Percentiles rank a stretch among this genome's conserved stretches.
phyloP scores from a whole-genome alignment of 2,888 invertebrate genomes.

The Bugula neritina region DNA sequence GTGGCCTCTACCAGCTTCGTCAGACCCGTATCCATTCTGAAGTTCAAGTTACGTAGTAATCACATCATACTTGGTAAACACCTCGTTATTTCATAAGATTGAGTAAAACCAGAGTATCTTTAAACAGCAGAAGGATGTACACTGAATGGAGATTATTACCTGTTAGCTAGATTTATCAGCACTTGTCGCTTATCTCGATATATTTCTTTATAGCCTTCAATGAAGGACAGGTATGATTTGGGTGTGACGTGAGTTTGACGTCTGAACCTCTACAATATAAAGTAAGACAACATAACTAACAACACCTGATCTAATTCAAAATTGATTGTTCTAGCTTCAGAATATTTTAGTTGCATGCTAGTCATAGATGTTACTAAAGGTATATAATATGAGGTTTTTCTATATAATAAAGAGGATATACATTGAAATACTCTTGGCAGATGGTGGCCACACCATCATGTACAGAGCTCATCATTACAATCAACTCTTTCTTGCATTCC shows the following conservation, averaged over 20 bases:
- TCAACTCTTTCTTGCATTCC: constrained; percentile 39
- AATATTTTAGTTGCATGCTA: too few species aligned
- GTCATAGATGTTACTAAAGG: too few species aligned
- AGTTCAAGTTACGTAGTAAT: too few species aligned
- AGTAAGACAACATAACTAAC: not conserved
- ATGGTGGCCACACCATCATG: constrained; percentile 44
- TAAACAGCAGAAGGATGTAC: too few species aligned
- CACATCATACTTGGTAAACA: too few species aligned
- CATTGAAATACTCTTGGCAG: constrained; percentile 48
- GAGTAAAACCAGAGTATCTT: too few species aligned
- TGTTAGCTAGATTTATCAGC: constrained; percentile 65
- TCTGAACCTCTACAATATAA: constrained; percentile 61
- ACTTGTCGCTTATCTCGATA: constrained; percentile 74
- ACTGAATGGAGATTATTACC: too few species aligned
- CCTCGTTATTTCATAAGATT: too few species aligned
- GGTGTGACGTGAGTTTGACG: constrained; percentile 80
- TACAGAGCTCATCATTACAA: constrained; percentile 46
- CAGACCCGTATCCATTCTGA: constrained; percentile 45
- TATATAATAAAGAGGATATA: too few species aligned
- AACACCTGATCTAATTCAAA: too few species aligned
- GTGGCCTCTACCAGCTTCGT: constrained; percentile 48
- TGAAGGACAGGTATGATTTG: constrained; percentile 77
- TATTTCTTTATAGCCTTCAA: constrained; percentile 71
- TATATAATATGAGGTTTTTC: too few species aligned
- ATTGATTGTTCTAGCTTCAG: too few species aligned